These are phyloP conservation scores for Zingel zingel DNA, from an alignment of 2,113 vertebrate species.

Conservation along the genomic window DNA sequence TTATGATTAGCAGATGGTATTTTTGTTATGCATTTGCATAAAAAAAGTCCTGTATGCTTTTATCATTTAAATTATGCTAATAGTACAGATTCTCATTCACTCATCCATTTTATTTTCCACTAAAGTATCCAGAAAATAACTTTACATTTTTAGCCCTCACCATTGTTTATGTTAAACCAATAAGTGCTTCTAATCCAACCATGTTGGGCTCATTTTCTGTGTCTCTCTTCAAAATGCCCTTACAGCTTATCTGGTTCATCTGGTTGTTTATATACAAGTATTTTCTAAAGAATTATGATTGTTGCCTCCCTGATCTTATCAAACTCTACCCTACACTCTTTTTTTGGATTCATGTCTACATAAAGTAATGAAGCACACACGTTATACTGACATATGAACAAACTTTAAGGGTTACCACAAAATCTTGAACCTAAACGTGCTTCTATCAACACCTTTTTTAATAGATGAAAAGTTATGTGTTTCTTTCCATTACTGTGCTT, in stretches of 20 bases:
- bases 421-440: constrained; percentile 26
- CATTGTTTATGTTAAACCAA: constrained; percentile 15
- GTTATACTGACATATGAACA: neutral
- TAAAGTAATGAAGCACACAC: neutral
- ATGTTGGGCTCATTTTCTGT: neutral
- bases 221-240: neutral
- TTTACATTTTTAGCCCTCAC: neutral
- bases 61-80: constrained; percentile 32
- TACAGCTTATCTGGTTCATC: constrained; percentile 31
- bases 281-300: constrained; percentile 30
- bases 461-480: constrained; percentile 11
- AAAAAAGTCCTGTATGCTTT: constrained; percentile 30
- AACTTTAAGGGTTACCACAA: constrained; percentile 8
- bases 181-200: neutral
- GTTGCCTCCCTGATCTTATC: constrained; percentile 37
- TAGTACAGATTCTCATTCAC: constrained; percentile 17
- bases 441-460: constrained; percentile 31
- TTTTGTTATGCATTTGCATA: constrained; percentile 17
- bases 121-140: constrained; percentile 38
- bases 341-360: constrained; percentile 16
- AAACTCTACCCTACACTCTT: neutral
- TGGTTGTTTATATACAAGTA: constrained; percentile 41
- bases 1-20: constrained; percentile 20
- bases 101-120: constrained; percentile 56
- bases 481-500: constrained; percentile 16